phyloP scores from a whole-genome alignment of 2,888 invertebrate genomes.

The Morpho helenor region DNA sequence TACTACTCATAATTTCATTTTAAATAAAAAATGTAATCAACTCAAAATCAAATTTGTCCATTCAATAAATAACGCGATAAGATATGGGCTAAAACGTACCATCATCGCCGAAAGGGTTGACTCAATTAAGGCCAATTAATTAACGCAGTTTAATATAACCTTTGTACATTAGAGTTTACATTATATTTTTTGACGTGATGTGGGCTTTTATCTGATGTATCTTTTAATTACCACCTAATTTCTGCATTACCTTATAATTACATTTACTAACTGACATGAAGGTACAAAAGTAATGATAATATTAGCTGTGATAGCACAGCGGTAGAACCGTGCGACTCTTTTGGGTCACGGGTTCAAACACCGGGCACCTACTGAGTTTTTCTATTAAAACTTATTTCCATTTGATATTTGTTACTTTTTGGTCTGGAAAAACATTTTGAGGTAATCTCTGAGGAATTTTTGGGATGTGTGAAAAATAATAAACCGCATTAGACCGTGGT shows the following conservation, averaged over 20 bases:
- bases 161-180: conserved; percentile 52
- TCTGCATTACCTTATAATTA: conserved; percentile 26
- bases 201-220: conserved; percentile 37
- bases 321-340: no score
- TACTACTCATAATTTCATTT: no score
- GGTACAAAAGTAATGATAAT: no score
- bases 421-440: no score
- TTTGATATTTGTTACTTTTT: no score
- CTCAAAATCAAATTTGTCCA: conserved; percentile 14
- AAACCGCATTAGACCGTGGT: no score
- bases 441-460: no score
- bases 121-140: conserved; percentile 61
- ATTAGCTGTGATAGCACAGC: no score
- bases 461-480: no score
- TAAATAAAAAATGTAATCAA: background rate
- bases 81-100: conserved; percentile 4
- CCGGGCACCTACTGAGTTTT: no score
- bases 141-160: conserved; percentile 48
- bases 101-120: conserved; percentile 49
- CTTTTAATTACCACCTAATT: conserved; percentile 28
- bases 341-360: no score
- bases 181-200: conserved; percentile 55
- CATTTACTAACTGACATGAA: background rate
- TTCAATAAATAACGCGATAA: background rate
- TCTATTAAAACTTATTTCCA: no score